Percentiles rank a stretch among this genome's conserved stretches.
Conservation (phyloP, 2,888 invertebrate species). For the Nysson spinosus region DNA sequence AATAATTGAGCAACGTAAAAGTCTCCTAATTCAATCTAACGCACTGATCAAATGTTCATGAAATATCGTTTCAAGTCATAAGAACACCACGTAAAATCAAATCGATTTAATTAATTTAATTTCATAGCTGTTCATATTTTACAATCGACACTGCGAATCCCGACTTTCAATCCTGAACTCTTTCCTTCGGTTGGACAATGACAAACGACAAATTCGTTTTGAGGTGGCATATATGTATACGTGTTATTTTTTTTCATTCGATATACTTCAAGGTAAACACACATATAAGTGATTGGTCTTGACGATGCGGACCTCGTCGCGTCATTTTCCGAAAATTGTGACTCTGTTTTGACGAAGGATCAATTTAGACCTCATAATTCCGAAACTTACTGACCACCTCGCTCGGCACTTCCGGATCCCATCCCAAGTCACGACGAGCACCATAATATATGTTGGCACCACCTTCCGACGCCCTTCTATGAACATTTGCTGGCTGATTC, state of each 20-base stretch:
- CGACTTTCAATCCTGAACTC: background rate
- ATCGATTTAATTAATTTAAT: too few species aligned
- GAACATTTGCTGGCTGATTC: slow-evolving; percentile 79
- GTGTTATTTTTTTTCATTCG: slow-evolving; percentile 6
- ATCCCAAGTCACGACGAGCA: slow-evolving; percentile 79
- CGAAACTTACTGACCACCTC: slow-evolving; percentile 92
- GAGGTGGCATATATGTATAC: background rate
- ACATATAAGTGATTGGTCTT: slow-evolving; percentile 26
- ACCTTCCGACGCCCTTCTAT: slow-evolving; percentile 90
- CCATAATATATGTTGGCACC: slow-evolving; percentile 87
- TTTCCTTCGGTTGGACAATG: slow-evolving; percentile 20
- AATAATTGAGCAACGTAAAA: too few species aligned
- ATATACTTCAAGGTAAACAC: slow-evolving; percentile 23
- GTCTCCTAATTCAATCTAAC: too few species aligned
- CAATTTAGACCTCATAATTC: slow-evolving; percentile 93
- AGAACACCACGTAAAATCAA: too few species aligned
- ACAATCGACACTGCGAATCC: background rate
- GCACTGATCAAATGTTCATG: too few species aligned
- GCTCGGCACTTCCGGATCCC: slow-evolving; percentile 86
- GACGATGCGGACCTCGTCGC: slow-evolving; percentile 1
- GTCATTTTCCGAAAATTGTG: background rate
- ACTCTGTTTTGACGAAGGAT: background rate
- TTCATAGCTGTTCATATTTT: background rate
- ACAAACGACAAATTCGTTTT: slow-evolving; percentile 14
- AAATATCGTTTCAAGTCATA: too few species aligned